A percentile compares a stretch with the other conserved stretches of the same genome.
phyloP scores from a whole-genome alignment of 2,113 vertebrate species.

The Synchiropus splendidus region DNA sequence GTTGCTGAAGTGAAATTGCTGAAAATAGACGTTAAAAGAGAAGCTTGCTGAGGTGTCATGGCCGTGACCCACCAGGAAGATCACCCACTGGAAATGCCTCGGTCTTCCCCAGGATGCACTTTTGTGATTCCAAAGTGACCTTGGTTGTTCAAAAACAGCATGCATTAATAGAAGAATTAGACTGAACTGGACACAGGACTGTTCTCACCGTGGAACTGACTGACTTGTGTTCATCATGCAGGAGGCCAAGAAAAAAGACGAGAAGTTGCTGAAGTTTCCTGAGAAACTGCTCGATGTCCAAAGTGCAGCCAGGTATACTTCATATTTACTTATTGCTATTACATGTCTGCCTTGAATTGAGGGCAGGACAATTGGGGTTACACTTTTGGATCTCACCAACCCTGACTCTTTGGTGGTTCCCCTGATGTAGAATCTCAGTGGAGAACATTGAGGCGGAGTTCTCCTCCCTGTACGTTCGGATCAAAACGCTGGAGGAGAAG shows the following conservation, averaged over 20 bases:
- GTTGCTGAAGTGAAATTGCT: no score
- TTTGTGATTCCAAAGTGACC: no score
- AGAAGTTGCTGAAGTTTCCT: constrained; percentile 79
- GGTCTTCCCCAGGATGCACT: no score
- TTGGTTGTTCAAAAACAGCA: no score
- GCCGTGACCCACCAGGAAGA: background rate
- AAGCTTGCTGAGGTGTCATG: background rate
- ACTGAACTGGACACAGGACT: no score
- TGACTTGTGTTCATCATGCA: constrained; percentile 50
- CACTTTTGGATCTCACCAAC: no score
- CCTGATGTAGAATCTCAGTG: constrained; percentile 76
- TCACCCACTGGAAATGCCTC: no score
- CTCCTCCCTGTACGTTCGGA: constrained; percentile 75
- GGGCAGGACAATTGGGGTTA: background rate
- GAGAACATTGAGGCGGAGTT: constrained; percentile 84
- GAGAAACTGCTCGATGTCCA: constrained; percentile 83
- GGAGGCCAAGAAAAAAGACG: constrained; percentile 96
- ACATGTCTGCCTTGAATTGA: background rate
- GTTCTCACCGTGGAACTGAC: no score
- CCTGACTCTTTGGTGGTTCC: background rate
- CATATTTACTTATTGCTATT: no score
- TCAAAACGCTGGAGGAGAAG: constrained; percentile 77
- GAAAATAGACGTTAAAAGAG: no score
- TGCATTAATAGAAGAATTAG: no score
- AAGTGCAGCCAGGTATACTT: constrained; percentile 79